Conservation (phyloP, 1,140 invertebrate species). For the Brachionus rubens region DNA sequence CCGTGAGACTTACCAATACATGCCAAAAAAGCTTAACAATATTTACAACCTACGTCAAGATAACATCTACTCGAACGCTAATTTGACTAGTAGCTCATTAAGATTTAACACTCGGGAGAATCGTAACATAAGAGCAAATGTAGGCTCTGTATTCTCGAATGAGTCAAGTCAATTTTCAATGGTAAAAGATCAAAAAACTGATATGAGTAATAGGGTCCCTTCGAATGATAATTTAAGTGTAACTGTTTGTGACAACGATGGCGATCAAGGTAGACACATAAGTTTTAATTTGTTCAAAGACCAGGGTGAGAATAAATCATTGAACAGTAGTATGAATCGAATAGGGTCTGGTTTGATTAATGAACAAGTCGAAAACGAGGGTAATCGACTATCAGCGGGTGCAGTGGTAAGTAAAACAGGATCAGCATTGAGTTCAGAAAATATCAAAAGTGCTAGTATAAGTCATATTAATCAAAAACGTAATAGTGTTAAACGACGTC, state of each 20-base stretch:
- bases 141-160: conserved; percentile 14
- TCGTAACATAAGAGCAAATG: not conserved
- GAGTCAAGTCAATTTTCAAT: conserved; percentile 13
- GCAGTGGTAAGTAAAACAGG: conserved; percentile 27
- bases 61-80: conserved; percentile 47
- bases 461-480: conserved; percentile 23
- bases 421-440: not conserved
- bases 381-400: not conserved
- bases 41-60: conserved; percentile 49
- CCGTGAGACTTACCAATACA: conserved; percentile 81
- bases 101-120: conserved; percentile 59
- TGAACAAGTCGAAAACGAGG: not conserved
- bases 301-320: not conserved
- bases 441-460: conserved; percentile 2
- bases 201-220: not conserved
- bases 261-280: not conserved
- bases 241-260: not conserved
- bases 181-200: not conserved
- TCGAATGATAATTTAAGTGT: conserved; percentile 14
- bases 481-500: conserved; percentile 24
- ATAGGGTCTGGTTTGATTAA: not conserved
- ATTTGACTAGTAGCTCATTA: conserved; percentile 54
- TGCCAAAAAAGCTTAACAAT: conserved; percentile 59
- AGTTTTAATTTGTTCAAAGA: conserved; percentile 16
- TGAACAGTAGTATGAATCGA: not conserved